Evolutionary conservation across 1,140 invertebrate genomes (phyloP).

Genomic region (Arctopsyche grandis): DNA sequence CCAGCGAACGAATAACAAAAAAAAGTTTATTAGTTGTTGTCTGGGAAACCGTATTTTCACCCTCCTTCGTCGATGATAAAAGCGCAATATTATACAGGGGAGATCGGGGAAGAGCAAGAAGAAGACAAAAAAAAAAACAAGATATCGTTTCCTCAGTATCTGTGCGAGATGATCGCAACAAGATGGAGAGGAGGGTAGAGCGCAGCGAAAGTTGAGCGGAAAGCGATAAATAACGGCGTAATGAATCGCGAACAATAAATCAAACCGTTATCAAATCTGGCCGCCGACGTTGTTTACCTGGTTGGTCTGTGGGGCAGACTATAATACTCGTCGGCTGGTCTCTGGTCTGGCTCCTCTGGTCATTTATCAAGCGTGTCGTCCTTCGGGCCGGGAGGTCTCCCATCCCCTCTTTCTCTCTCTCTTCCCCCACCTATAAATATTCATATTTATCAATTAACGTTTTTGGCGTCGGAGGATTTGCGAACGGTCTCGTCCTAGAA

Average conservation of each 20-base stretch:
- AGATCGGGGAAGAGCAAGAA: neutral
- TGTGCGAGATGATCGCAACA: constrained; percentile 43
- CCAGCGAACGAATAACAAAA: neutral
- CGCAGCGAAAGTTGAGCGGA: constrained; percentile 41
- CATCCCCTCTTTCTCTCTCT: too few species aligned
- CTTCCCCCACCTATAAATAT: constrained; percentile 1
- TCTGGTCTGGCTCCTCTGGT: neutral
- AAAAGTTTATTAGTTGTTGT: constrained; percentile 22
- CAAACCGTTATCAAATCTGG: constrained; percentile 53
- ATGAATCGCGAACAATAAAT: constrained; percentile 52
- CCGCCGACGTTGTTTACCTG: constrained; percentile 50
- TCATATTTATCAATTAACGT: constrained; percentile 32
- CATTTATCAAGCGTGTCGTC: neutral
- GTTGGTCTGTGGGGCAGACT: neutral
- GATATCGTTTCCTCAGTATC: neutral
- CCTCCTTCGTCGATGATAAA: neutral
- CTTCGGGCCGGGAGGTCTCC: neutral
- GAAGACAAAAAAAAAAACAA: neutral
- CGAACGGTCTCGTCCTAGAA: neutral
- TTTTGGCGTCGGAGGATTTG: neutral
- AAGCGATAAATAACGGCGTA: constrained; percentile 48
- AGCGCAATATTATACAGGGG: neutral
- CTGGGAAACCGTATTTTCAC: neutral
- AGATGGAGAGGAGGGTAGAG: constrained; percentile 23
- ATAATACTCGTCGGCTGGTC: neutral